These are phyloP conservation scores for Smittia aterrima DNA, from an alignment of 2,888 invertebrate species.

Conservation along the genomic window DNA sequence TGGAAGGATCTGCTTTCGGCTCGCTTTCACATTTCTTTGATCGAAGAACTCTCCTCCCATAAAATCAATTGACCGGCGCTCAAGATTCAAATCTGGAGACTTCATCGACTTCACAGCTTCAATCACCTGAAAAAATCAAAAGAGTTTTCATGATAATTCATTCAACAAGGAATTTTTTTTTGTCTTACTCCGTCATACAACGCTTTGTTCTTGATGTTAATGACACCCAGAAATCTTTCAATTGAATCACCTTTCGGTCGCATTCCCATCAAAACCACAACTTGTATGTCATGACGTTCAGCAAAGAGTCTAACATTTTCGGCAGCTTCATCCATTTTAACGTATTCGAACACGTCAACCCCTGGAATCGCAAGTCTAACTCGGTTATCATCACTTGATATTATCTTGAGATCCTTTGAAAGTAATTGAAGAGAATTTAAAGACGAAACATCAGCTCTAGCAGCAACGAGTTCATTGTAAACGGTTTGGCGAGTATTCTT, in stretches of 20 bases:
- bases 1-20: conserved; percentile 69
- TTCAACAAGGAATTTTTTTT: conserved; percentile 45
- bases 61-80: conserved; percentile 50
- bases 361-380: conserved; percentile 59
- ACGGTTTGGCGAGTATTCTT: conserved; percentile 51
- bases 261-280: conserved; percentile 65
- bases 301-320: conserved; percentile 58
- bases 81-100: conserved; percentile 52
- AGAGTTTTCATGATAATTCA: not conserved
- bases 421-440: conserved; percentile 68
- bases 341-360: conserved; percentile 53
- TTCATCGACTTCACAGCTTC: conserved; percentile 49
- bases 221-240: conserved; percentile 62
- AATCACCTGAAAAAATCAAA: conserved; percentile 34
- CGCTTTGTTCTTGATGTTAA: conserved; percentile 48
- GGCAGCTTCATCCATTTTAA: conserved; percentile 55
- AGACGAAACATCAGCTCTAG: conserved; percentile 64
- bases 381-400: conserved; percentile 57
- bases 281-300: conserved; percentile 50
- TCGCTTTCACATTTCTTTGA: conserved; percentile 61
- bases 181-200: conserved; percentile 47
- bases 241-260: conserved; percentile 55
- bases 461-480: conserved; percentile 60
- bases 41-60: conserved; percentile 56
- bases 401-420: conserved; percentile 71